Conservation (phyloP, 1,140 invertebrate species). For the Periplaneta americana region DNA sequence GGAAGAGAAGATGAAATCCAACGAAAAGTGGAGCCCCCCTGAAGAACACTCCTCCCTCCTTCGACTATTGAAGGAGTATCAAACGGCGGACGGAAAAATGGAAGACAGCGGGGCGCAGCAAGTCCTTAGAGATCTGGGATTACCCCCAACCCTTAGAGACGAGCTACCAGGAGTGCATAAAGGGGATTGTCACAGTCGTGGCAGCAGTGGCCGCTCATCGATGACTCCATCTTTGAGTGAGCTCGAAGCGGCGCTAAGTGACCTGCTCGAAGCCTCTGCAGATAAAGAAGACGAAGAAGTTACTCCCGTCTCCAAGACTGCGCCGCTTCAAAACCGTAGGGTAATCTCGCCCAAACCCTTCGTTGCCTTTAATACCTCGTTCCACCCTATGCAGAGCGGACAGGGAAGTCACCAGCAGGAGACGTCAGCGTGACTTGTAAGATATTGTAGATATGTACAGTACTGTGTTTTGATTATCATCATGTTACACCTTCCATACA, state of each 20-base stretch:
- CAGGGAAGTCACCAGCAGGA: not conserved
- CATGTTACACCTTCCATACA: no score
- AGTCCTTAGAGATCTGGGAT: not conserved
- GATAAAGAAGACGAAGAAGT: slow-evolving; percentile 29
- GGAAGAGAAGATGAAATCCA: slow-evolving; percentile 28
- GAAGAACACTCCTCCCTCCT: slow-evolving; percentile 29
- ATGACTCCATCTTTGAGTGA: slow-evolving; percentile 41
- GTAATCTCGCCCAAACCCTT: not conserved
- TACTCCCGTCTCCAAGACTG: not conserved
- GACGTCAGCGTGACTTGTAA: not conserved
- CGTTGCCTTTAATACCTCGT: not conserved
- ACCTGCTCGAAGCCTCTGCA: slow-evolving; percentile 33
- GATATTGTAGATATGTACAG: not conserved
- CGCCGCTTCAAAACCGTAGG: not conserved
- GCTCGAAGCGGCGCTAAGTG: slow-evolving; percentile 37
- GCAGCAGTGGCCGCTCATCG: slow-evolving; percentile 28
- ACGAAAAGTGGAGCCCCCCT: slow-evolving; percentile 28
- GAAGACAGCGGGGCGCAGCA: not conserved
- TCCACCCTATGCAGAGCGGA: not conserved
- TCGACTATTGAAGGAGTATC: slow-evolving; percentile 29
- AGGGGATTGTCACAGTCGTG: not conserved
- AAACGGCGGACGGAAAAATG: not conserved
- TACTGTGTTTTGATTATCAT: not conserved
- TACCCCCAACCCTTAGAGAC: not conserved
- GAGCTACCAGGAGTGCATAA: slow-evolving; percentile 22